Conservation (phyloP, 2,113 vertebrate genomes). For the Plotosus lineatus region DNA sequence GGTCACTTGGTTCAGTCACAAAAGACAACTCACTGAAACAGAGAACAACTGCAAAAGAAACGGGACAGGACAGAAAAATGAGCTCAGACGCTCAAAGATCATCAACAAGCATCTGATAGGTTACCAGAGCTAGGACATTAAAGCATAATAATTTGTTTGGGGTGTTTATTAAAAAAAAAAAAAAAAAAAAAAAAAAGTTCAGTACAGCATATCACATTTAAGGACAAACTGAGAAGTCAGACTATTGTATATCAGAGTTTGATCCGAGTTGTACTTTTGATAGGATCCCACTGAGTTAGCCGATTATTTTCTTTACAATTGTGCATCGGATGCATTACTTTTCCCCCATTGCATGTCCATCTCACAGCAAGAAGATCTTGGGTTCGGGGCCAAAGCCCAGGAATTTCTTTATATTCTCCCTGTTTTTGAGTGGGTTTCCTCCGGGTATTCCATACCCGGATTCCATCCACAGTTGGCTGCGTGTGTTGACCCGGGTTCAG, state of each 20-base stretch:
- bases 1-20: conserved; percentile 85
- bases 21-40: conserved; percentile 91
- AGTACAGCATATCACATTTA: background rate
- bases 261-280: background rate
- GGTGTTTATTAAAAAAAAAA: too few species aligned
- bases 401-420: too few species aligned
- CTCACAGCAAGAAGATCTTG: too few species aligned
- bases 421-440: too few species aligned
- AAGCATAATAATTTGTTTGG: background rate
- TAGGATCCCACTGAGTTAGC: background rate
- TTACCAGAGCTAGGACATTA: background rate
- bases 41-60: conserved; percentile 72
- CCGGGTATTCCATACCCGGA: too few species aligned
- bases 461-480: too few species aligned
- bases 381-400: too few species aligned
- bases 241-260: background rate
- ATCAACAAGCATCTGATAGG: background rate
- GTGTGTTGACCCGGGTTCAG: too few species aligned
- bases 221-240: background rate
- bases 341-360: too few species aligned
- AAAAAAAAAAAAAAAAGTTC: background rate
- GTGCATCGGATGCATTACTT: background rate
- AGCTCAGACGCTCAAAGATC: background rate
- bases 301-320: too few species aligned
- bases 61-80: background rate